Conservation (phyloP, 2,113 vertebrate species). For the Hippopotamus amphibius region DNA sequence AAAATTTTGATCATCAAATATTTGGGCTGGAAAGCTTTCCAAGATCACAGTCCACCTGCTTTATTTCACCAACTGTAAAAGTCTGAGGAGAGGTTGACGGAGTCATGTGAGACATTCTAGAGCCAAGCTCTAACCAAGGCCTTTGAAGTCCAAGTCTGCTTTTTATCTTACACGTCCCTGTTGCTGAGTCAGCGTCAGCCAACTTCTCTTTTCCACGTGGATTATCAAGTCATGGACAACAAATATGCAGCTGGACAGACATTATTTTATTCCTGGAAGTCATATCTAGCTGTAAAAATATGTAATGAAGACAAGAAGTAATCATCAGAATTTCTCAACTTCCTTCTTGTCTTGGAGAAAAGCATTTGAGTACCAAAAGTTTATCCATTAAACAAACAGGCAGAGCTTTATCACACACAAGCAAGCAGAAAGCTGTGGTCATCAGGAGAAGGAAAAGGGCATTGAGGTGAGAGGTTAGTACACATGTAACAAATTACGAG, state of each 20-base stretch:
- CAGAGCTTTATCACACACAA: background rate
- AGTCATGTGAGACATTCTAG: background rate
- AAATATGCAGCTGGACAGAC: background rate
- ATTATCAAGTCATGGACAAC: background rate
- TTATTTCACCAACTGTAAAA: background rate
- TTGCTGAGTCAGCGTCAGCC: background rate
- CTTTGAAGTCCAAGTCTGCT: background rate
- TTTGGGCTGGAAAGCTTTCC: background rate
- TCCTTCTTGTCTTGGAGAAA: conserved; percentile 23
- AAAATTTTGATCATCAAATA: background rate
- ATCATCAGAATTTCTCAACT: background rate
- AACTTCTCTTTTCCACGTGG: background rate
- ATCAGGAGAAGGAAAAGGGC: background rate
- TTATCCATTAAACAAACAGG: background rate
- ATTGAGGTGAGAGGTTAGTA: background rate
- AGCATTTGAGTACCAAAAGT: background rate
- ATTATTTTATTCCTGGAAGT: background rate
- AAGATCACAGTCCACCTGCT: background rate
- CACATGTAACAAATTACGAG: background rate
- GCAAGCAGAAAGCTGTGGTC: background rate
- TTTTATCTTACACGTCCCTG: background rate
- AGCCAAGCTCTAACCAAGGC: background rate
- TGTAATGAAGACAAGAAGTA: background rate
- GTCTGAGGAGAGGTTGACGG: background rate
- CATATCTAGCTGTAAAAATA: background rate